Evolutionary conservation across 2,888 invertebrate species (phyloP), one percentile per base, ranked within the genome.

Genomic region (Hemaris fuciformis): DNA sequence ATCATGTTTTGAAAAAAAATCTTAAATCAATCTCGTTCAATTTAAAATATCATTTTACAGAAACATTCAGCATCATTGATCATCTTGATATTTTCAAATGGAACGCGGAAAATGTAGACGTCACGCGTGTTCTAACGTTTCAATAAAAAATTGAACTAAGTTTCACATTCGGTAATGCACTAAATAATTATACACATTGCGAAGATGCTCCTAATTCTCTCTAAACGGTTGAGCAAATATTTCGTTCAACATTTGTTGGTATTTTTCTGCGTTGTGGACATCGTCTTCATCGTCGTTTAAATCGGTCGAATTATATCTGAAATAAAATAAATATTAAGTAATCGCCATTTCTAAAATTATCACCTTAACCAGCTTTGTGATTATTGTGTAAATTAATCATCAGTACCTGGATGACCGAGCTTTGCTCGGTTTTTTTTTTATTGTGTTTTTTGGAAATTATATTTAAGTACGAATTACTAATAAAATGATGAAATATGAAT

Each of bases 141-240:
- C 31, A 53, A 20, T 31, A 20, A 53, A 18, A 13, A 53, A 53
- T 53, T 53, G 53, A 53, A 53, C 53, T 53, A 53, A 53, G 53
- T 53, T 31, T 53, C 15, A n/a, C 27, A 31, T 53, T 31, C 4
- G 7, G 10, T 10, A 53, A 53, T 23, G 46, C 22, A 18, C 27
- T 8, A 45, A 13, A 23, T 45, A 15, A 27, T 25, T 4, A 4
- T 38, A 38, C 38, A n/a, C n/a, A 38, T 38, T 38, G n/a, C 38
- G 23, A 31, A 20, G 22, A 22, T 22, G n/a, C 6, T 27, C 34
- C 75, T 88, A 89, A 76, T 88, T 88, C 69, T 88, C 87, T 85
- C 89, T 89, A 79, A 86, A 85, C 7, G 89, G 89, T 86, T 91
- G 91, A 89, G 91, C 91, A 90, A 92, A 90, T 80, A 92, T 90